Conservation (phyloP, 1,140 invertebrate species). For the Apis mellifera region Amel_HAv3.1 CM009939.2:9477001-9477500, state of each 20-base stretch:
- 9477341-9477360: not conserved
- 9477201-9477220: conserved; percentile 6
- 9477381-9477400: not conserved
- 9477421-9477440: not conserved
- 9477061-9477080: too few relatives aligned
- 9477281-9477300: not conserved
- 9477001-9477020: too few relatives aligned
- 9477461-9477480: too few relatives aligned
- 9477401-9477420: not conserved
- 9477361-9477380: not conserved
- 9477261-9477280: not conserved
- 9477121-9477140: not conserved
- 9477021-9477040: too few relatives aligned
- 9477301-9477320: not conserved
- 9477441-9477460: not conserved
- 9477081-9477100: too few relatives aligned
- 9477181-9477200: not conserved
- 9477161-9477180: not conserved
- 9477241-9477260: conserved; percentile 26
- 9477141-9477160: not conserved
- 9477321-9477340: not conserved
- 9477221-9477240: conserved; percentile 39
- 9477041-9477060: too few relatives aligned
- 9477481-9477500: too few relatives aligned
- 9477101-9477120: not conserved